Evolutionary conservation across 37 sponge, comb jelly and placozoan species (phyloP).

Genomic region (Beroe forskalii): DNA sequence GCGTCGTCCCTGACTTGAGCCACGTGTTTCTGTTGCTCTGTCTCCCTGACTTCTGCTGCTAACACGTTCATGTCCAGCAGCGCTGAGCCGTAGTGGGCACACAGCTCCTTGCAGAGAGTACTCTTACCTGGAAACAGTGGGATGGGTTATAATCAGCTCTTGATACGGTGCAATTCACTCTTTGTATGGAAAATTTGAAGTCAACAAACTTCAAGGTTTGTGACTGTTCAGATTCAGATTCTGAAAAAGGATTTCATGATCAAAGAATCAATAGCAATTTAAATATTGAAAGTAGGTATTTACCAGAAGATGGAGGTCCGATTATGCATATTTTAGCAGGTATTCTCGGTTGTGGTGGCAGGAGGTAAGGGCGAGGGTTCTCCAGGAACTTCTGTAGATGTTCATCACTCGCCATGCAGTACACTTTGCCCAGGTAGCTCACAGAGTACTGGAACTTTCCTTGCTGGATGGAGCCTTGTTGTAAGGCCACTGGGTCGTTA

Average conservation of each 20-base stretch:
- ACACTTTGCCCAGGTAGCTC: conserved; percentile 92
- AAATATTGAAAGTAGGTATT: too few species aligned
- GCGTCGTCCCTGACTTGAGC: conserved; percentile 78
- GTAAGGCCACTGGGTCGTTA: conserved; percentile 85
- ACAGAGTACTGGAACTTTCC: conserved; percentile 84
- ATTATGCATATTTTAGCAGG: conserved; percentile 90
- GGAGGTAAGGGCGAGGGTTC: conserved; percentile 78
- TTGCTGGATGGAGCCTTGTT: conserved; percentile 76
- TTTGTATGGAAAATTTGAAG: too few species aligned
- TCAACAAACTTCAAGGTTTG: too few species aligned
- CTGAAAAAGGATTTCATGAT: too few species aligned
- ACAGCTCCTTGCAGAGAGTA: conserved; percentile 72
- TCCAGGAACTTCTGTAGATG: conserved; percentile 76
- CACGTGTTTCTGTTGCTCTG: conserved; percentile 67
- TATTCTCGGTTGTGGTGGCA: conserved; percentile 83
- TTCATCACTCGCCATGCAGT: conserved; percentile 85
- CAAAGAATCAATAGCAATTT: too few species aligned
- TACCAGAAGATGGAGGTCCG: conserved; percentile 85
- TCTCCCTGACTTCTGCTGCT: conserved; percentile 69
- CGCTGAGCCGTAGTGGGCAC: conserved; percentile 81
- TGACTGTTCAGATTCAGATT: too few species aligned
- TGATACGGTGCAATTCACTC: too few species aligned
- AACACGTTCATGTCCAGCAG: conserved; percentile 71
- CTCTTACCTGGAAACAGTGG: conserved; percentile 71
- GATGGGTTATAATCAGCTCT: too few species aligned